Evolutionary conservation across 2,888 invertebrate species (phyloP).

Genomic region (Linnaemya tessellans): DNA sequence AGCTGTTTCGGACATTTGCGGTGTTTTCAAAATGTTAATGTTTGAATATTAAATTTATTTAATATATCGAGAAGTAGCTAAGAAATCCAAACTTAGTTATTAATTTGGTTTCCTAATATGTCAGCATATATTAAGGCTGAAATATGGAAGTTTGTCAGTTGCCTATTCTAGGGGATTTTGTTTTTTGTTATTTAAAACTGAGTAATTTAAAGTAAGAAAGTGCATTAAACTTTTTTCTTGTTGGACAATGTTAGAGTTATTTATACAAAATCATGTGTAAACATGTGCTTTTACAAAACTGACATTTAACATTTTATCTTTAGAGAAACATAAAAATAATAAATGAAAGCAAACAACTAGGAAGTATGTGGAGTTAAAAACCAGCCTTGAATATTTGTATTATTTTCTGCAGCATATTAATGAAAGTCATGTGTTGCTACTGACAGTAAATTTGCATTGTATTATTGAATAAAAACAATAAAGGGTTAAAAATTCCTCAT

Average conservation of each 20-base stretch:
- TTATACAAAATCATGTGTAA: not conserved
- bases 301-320: constrained; percentile 47
- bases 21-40: too few relatives aligned
- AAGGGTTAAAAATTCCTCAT: not conserved
- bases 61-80: too few relatives aligned
- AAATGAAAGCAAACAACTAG: constrained; percentile 18
- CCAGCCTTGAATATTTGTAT: not conserved
- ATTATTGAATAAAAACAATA: not conserved
- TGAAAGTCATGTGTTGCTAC: constrained; percentile 22
- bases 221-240: not conserved
- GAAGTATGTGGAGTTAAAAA: not conserved
- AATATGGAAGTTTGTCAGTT: too few relatives aligned
- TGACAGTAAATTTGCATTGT: constrained; percentile 36
- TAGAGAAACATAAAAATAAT: constrained; percentile 29
- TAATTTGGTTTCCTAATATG: too few relatives aligned
- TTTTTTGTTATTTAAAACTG: too few relatives aligned
- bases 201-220: not conserved
- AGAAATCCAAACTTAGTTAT: too few relatives aligned
- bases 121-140: too few relatives aligned
- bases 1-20: too few relatives aligned
- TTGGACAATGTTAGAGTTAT: not conserved
- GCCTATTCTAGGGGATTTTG: too few relatives aligned
- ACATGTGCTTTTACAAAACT: constrained; percentile 12
- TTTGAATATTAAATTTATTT: too few relatives aligned
- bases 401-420: not conserved